Evolutionary conservation across 2,888 invertebrate species (phyloP).

Genomic region (Galeruca laticollis): DNA sequence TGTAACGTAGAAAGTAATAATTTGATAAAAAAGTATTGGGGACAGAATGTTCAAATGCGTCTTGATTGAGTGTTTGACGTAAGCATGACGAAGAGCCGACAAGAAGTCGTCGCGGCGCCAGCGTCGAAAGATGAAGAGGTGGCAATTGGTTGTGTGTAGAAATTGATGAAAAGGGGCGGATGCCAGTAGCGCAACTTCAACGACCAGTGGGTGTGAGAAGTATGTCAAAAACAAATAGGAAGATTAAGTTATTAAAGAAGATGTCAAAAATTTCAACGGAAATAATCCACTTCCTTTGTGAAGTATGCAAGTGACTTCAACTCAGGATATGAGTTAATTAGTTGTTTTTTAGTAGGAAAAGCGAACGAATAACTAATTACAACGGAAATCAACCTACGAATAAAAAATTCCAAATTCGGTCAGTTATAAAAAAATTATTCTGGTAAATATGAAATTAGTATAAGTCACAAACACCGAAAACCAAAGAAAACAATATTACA

Average conservation of each 20-base stretch:
- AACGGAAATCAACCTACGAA: too few relatives aligned
- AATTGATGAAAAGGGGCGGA: constrained; percentile 9
- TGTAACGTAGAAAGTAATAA: constrained; percentile 8
- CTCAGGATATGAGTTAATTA: too few relatives aligned
- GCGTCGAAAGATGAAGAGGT: constrained; percentile 23
- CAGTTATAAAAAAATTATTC: too few relatives aligned
- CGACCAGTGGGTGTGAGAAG: constrained; percentile 13
- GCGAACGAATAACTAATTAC: too few relatives aligned
- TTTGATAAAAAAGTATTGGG: constrained; percentile 6
- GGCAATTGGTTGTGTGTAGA: neutral
- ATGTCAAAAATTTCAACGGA: neutral
- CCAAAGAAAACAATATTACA: too few relatives aligned
- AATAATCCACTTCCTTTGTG: too few relatives aligned
- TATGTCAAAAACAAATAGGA: neutral
- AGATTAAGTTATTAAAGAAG: neutral
- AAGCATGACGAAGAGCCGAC: constrained; percentile 30
- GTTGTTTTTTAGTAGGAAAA: too few relatives aligned
- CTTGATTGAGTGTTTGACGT: constrained; percentile 39
- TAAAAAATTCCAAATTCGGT: too few relatives aligned
- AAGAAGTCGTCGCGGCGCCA: constrained; percentile 14
- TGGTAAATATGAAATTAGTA: too few relatives aligned
- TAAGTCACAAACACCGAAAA: too few relatives aligned
- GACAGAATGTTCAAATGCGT: constrained; percentile 26
- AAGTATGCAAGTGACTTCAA: too few relatives aligned
- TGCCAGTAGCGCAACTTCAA: constrained; percentile 12